A percentile compares a stretch with the other conserved stretches of the same genome.
Conservation (phyloP, 1,140 invertebrate species). For the Aphaenogaster floridana region DNA sequence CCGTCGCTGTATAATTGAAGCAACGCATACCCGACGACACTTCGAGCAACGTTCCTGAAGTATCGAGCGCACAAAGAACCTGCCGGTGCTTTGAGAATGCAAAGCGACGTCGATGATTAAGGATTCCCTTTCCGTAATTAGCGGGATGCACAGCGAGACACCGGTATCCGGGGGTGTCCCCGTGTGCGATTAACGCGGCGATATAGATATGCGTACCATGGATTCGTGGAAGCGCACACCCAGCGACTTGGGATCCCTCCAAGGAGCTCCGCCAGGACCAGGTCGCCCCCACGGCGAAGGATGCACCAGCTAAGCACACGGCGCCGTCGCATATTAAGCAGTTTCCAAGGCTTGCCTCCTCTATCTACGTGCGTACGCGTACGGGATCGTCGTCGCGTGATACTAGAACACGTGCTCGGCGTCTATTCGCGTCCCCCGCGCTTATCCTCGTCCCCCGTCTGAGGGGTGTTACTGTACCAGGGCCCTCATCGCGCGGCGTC, state of each 20-base stretch:
- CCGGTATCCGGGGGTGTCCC: conserved; percentile 9
- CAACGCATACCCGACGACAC: conserved; percentile 7
- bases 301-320: conserved; percentile 82
- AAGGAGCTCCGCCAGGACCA: conserved; percentile 89
- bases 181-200: conserved; percentile 50
- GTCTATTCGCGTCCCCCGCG: conserved; percentile 3
- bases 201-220: conserved; percentile 87
- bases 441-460: conserved; percentile 10
- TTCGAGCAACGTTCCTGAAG: conserved; percentile 31
- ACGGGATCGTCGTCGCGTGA: conserved; percentile 44
- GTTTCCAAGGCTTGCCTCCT: conserved; percentile 69
- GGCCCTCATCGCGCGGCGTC: conserved; percentile 1
- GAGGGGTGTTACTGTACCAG: not conserved
- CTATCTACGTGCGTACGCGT: conserved; percentile 43
- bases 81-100: not conserved
- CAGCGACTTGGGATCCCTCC: conserved; percentile 89
- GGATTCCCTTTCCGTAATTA: conserved; percentile 51
- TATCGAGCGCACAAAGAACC: conserved; percentile 49
- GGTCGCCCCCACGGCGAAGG: conserved; percentile 90
- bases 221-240: conserved; percentile 90
- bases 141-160: conserved; percentile 9
- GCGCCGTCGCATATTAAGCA: conserved; percentile 78
- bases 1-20: conserved; percentile 29
- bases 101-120: conserved; percentile 33
- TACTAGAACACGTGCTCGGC: conserved; percentile 48